Conservation (phyloP, 2,888 invertebrate species). For the Gymnocheta viridis region DNA sequence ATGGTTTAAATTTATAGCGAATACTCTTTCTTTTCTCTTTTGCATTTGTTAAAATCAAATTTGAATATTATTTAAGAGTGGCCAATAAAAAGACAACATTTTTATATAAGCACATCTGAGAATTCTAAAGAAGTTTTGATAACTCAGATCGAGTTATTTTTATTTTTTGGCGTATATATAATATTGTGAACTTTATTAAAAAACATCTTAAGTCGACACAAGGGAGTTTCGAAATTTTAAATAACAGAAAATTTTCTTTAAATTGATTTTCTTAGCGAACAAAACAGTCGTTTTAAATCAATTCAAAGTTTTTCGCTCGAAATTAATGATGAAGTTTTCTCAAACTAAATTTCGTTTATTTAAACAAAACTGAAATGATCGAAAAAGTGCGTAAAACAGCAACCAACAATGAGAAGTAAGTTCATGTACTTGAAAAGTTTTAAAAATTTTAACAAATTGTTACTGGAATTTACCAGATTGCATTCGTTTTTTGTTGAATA, state of each 20-base stretch:
- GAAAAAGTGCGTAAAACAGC: background rate
- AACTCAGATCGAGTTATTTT: too few relatives aligned
- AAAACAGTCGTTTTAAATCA: background rate
- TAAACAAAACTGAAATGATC: background rate
- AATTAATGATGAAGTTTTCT: slow-evolving; percentile 1
- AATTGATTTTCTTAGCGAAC: too few relatives aligned
- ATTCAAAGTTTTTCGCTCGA: slow-evolving; percentile 3
- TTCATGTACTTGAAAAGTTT: background rate
- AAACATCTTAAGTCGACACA: too few relatives aligned
- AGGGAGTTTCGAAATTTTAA: too few relatives aligned
- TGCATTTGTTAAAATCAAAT: background rate
- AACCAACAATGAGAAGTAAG: background rate
- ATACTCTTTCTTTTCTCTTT: background rate
- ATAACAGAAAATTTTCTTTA: too few relatives aligned
- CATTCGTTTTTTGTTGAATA: background rate
- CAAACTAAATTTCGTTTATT: background rate
- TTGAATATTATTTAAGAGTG: background rate
- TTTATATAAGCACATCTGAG: too few relatives aligned
- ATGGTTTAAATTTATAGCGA: slow-evolving; percentile 23
- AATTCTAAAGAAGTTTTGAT: too few relatives aligned
- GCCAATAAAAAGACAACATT: too few relatives aligned
- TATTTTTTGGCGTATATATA: too few relatives aligned
- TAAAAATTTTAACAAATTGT: background rate
- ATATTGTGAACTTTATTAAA: too few relatives aligned
- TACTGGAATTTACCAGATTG: slow-evolving; percentile 1